Evolutionary conservation across 2,888 invertebrate genomes (phyloP).

Genomic region (Tortricodes alternella): DNA sequence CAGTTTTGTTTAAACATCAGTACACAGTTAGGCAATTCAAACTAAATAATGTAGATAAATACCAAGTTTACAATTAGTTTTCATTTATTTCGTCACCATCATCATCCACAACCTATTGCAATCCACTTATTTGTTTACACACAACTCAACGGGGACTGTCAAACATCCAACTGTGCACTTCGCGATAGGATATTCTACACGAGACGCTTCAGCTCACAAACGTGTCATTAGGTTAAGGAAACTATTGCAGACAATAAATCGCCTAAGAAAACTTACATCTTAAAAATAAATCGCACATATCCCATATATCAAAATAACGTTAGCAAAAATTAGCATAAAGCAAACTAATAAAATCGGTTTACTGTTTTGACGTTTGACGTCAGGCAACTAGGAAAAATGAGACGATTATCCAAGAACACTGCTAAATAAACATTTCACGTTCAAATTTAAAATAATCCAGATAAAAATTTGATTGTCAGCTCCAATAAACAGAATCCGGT

Average conservation of each 20-base stretch:
- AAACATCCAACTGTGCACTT: too few relatives aligned
- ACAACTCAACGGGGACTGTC: too few relatives aligned
- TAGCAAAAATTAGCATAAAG: constrained; percentile 4
- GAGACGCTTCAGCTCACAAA: background rate
- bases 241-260: too few relatives aligned
- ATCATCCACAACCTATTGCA: too few relatives aligned
- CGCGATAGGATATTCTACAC: too few relatives aligned
- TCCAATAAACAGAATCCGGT: constrained; percentile 21
- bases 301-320: constrained; percentile 2
- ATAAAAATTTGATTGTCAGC: constrained; percentile 28
- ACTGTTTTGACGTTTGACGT: background rate
- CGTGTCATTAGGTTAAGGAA: background rate
- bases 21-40: too few relatives aligned
- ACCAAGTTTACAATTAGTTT: too few relatives aligned
- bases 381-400: background rate
- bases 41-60: too few relatives aligned
- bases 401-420: constrained; percentile 5
- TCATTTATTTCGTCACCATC: too few relatives aligned
- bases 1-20: too few relatives aligned
- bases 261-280: too few relatives aligned
- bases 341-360: background rate
- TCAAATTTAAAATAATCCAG: constrained; percentile 7
- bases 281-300: background rate
- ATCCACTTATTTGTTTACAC: too few relatives aligned
- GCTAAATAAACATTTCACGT: constrained; percentile 12